phyloP scores from a whole-genome alignment of 1,140 invertebrate genomes.

The Drosophila kohkoa region DNA sequence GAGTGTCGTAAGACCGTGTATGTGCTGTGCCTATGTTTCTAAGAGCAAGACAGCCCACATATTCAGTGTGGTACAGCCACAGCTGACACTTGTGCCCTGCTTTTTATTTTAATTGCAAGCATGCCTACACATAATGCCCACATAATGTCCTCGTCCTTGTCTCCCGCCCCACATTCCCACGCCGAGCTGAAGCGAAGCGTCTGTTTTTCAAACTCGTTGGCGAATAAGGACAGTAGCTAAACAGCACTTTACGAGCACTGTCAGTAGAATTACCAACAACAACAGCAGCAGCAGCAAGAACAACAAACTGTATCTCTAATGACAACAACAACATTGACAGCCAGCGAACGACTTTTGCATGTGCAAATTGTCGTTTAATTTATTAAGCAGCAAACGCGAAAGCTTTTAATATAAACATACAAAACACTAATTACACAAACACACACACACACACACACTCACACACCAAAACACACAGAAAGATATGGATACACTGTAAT shows the following conservation, averaged over 20 bases:
- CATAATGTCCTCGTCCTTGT: constrained; percentile 58
- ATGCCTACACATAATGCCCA: constrained; percentile 61
- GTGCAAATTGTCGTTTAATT: constrained; percentile 83
- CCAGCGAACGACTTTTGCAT: constrained; percentile 53
- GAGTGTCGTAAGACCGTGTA: constrained; percentile 22
- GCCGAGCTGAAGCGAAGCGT: constrained; percentile 5
- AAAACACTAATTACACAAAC: constrained; percentile 74
- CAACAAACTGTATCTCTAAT: constrained; percentile 24
- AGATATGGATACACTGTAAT: constrained; percentile 52
- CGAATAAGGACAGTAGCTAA: constrained; percentile 43
- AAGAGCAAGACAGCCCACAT: constrained; percentile 5
- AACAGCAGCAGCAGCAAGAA: constrained; percentile 29
- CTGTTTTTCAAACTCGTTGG: constrained; percentile 47
- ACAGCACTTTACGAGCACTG: constrained; percentile 56
- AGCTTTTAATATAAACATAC: constrained; percentile 77
- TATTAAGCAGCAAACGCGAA: constrained; percentile 72
- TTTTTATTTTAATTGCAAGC: constrained; percentile 80
- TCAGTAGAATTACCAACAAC: constrained; percentile 15
- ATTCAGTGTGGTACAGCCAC: constrained; percentile 21
- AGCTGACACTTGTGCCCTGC: constrained; percentile 54
- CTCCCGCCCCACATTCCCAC: neutral
- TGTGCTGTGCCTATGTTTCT: constrained; percentile 17
- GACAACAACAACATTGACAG: constrained; percentile 51
- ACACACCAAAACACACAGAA: constrained; percentile 13
- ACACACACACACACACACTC: constrained; percentile 44